Percentiles rank a stretch among this genome's conserved stretches.
These are phyloP conservation scores for Muscina levida DNA, from an alignment of 2,888 invertebrate genomes.

Conservation along the genomic window DNA sequence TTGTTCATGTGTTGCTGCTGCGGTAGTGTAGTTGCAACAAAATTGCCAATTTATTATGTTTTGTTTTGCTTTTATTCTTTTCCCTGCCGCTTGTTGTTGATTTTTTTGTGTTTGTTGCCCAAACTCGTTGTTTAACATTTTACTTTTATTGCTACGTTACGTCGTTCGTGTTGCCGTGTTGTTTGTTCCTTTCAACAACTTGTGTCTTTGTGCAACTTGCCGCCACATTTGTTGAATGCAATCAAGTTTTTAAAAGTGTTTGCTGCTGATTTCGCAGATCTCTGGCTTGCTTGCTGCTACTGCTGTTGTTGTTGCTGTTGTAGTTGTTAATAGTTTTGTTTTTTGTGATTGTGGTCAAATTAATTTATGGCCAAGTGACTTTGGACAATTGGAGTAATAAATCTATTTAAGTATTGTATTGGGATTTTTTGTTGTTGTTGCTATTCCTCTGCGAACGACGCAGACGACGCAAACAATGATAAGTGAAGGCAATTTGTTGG, in stretches of 20 bases:
- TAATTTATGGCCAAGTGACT: conserved; percentile 54
- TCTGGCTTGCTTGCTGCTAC: conserved; percentile 12
- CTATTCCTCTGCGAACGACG: neutral
- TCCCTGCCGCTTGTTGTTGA: conserved; percentile 18
- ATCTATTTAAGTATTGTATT: conserved; percentile 40
- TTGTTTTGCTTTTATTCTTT: conserved; percentile 43
- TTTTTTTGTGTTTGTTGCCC: conserved; percentile 18
- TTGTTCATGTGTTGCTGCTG: conserved; percentile 9
- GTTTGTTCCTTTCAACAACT: conserved; percentile 6
- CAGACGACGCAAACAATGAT: conserved; percentile 5
- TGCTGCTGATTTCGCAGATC: neutral
- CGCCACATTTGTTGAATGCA: conserved; percentile 57
- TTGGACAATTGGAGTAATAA: conserved; percentile 51
- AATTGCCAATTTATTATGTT: conserved; percentile 68
- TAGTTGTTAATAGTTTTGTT: conserved; percentile 24
- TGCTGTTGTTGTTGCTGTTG: conserved; percentile 9
- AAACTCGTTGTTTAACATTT: conserved; percentile 30
- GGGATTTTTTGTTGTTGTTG: conserved; percentile 16
- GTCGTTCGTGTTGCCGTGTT: conserved; percentile 28
- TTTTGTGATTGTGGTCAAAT: conserved; percentile 51
- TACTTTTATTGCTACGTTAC: conserved; percentile 32
- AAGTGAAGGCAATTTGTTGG: conserved; percentile 33
- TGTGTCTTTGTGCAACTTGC: conserved; percentile 18
- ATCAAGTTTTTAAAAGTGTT: conserved; percentile 30
- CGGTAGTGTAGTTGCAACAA: conserved; percentile 54